A percentile compares a stretch with the other conserved stretches of the same genome.
These are phyloP conservation scores for Nomada hirtipes DNA, from an alignment of 2,888 invertebrate species.

Conservation along the genomic window DNA sequence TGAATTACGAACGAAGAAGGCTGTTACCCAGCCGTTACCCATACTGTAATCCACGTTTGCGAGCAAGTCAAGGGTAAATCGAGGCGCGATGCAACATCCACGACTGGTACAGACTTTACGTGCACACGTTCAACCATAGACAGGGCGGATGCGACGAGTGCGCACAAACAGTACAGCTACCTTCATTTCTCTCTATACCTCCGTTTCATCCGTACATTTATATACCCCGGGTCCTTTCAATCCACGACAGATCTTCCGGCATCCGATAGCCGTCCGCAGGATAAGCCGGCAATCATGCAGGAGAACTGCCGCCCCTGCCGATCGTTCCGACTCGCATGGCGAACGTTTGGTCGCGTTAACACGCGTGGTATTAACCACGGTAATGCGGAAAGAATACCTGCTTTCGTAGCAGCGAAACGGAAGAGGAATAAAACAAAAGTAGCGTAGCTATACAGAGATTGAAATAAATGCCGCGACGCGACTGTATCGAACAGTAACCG, in stretches of 20 bases:
- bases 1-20: slow-evolving; percentile 22
- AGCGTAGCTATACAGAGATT: not conserved
- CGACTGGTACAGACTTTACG: slow-evolving; percentile 27
- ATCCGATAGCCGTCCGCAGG: not conserved
- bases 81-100: not conserved
- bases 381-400: slow-evolving; percentile 8
- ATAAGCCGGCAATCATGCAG: slow-evolving; percentile 37
- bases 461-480: slow-evolving; percentile 10
- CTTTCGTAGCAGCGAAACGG: not conserved
- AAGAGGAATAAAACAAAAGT: not conserved
- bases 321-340: not conserved
- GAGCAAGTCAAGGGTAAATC: slow-evolving; percentile 33
- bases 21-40: slow-evolving; percentile 42
- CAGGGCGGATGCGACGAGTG: slow-evolving; percentile 50
- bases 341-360: slow-evolving; percentile 24
- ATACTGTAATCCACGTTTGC: slow-evolving; percentile 6
- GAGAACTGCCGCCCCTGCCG: not conserved
- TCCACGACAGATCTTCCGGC: not conserved
- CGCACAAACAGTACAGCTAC: slow-evolving; percentile 41
- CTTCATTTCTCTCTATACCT: slow-evolving; percentile 33
- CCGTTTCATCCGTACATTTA: slow-evolving; percentile 25
- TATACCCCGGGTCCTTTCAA: slow-evolving; percentile 4
- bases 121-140: slow-evolving; percentile 44
- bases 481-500: not conserved
- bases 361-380: slow-evolving; percentile 3